A percentile compares a stretch with the other conserved stretches of the same genome.
Evolutionary conservation across 2,888 invertebrate genomes (phyloP).

Genomic region (Conomelus anceps): DNA sequence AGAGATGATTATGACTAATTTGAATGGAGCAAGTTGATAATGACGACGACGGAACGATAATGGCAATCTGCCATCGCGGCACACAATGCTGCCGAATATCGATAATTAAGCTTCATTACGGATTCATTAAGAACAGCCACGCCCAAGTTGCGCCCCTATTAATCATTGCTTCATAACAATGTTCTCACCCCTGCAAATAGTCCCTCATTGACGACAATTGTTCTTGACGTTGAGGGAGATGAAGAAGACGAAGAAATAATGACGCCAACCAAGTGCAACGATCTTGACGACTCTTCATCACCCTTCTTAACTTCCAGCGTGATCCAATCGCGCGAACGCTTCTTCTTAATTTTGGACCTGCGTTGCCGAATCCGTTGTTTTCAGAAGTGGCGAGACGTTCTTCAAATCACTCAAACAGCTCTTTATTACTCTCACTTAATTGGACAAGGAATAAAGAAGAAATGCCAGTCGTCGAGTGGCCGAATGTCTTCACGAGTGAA

Average conservation of each 20-base stretch:
- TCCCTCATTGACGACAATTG: not conserved
- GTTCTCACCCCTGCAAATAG: not conserved
- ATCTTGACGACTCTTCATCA: not conserved
- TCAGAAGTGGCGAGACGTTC: not conserved
- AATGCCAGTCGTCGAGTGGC: not conserved
- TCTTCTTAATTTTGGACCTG: not conserved
- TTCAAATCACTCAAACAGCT: not conserved
- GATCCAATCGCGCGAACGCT: not conserved
- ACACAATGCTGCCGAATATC: not conserved
- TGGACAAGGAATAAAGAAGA: not conserved
- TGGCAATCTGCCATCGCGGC: not conserved
- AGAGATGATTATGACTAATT: not conserved
- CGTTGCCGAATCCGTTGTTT: not conserved
- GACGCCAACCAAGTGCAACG: not conserved
- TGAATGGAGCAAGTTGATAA: not conserved
- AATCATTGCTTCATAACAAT: not conserved
- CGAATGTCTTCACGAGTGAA: not conserved
- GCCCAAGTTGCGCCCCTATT: not conserved
- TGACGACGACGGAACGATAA: not conserved
- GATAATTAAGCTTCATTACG: not conserved
- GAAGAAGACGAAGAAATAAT: not conserved
- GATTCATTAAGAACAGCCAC: not conserved
- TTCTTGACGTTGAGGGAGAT: not conserved
- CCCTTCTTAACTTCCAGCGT: not conserved
- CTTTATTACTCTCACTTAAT: not conserved